phyloP scores from a whole-genome alignment of 1,140 invertebrate species.

The Drusus annulatus region DNA sequence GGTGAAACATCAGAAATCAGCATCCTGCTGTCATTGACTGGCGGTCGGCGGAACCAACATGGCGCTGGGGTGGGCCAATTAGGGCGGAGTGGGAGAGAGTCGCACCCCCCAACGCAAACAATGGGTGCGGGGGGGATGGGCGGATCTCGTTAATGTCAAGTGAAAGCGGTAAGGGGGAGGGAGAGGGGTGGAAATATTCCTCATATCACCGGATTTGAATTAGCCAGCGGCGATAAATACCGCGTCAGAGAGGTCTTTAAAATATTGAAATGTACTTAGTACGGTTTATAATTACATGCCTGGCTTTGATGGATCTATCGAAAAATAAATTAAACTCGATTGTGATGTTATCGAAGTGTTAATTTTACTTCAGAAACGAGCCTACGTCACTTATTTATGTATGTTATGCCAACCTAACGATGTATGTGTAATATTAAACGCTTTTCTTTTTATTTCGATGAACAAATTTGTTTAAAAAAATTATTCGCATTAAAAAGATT shows the following conservation, averaged over 20 bases:
- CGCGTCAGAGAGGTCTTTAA: neutral
- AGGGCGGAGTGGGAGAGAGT: slow-evolving; percentile 22
- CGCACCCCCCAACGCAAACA: slow-evolving; percentile 32
- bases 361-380: too few species aligned
- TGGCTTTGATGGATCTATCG: too few species aligned
- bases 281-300: too few species aligned
- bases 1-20: slow-evolving; percentile 46
- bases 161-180: neutral
- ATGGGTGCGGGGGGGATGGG: slow-evolving; percentile 23
- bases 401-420: too few species aligned
- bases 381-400: too few species aligned
- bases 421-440: too few species aligned
- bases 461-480: too few species aligned
- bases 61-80: slow-evolving; percentile 48
- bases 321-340: too few species aligned
- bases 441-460: too few species aligned
- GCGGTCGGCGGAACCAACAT: slow-evolving; percentile 40
- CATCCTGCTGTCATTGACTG: slow-evolving; percentile 43
- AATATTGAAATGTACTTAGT: too few species aligned
- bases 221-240: slow-evolving; percentile 5
- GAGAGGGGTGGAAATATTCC: neutral
- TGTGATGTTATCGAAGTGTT: too few species aligned
- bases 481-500: too few species aligned
- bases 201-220: slow-evolving; percentile 8
- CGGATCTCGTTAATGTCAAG: neutral